A percentile compares a stretch with the other conserved stretches of the same genome.
Evolutionary conservation across 2,888 invertebrate genomes (phyloP).

Genomic region (Cheilosia scutellata): DNA sequence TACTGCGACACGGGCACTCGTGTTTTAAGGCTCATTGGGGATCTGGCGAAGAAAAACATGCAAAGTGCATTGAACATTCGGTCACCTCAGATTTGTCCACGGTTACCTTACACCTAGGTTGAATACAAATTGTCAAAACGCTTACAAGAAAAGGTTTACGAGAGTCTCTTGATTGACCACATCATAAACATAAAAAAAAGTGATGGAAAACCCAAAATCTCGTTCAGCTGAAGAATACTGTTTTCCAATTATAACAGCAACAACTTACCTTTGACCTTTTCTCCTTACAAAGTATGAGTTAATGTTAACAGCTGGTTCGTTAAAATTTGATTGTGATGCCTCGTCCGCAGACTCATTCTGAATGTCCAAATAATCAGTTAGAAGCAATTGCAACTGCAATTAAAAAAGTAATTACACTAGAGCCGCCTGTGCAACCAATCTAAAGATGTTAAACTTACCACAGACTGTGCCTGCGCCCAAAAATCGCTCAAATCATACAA

Average conservation of each 20-base stretch:
- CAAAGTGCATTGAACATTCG: no score
- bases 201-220: no score
- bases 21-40: no score
- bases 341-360: slow-evolving; percentile 89
- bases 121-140: no score
- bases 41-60: no score
- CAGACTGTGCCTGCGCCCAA: slow-evolving; percentile 95
- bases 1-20: no score
- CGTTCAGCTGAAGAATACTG: no score
- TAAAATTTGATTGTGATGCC: slow-evolving; percentile 84
- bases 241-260: background rate
- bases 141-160: no score
- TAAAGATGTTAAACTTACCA: slow-evolving; percentile 86
- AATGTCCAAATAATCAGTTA: slow-evolving; percentile 94
- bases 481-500: slow-evolving; percentile 90
- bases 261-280: slow-evolving; percentile 81
- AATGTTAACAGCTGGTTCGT: slow-evolving; percentile 84
- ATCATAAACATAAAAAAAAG: no score
- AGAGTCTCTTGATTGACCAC: no score
- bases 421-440: background rate
- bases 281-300: slow-evolving; percentile 85
- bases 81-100: no score
- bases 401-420: slow-evolving; percentile 64
- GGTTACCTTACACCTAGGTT: no score
- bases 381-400: slow-evolving; percentile 91